These are phyloP conservation scores for Solen grandis DNA, from an alignment of 1,140 invertebrate genomes.

Conservation along the genomic window DNA sequence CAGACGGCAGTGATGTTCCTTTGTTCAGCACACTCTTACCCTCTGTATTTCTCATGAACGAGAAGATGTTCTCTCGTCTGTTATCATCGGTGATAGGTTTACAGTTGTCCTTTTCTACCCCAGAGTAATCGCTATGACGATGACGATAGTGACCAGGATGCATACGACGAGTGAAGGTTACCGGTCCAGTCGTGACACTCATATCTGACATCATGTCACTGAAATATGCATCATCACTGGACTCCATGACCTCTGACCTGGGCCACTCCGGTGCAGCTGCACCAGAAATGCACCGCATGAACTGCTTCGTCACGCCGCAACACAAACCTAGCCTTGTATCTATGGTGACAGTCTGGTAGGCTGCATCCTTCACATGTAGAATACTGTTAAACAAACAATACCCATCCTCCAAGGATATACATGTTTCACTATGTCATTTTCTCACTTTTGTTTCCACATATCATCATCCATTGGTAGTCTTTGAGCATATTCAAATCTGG, in stretches of 20 bases:
- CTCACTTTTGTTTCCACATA: too few relatives aligned
- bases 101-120: constrained; percentile 23
- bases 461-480: too few relatives aligned
- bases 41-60: constrained; percentile 20
- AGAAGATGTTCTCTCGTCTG: constrained; percentile 32
- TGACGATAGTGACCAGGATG: constrained; percentile 18
- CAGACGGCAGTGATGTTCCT: constrained; percentile 47
- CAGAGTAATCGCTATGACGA: not conserved
- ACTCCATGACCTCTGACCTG: constrained; percentile 25
- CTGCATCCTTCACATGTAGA: too few relatives aligned
- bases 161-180: not conserved
- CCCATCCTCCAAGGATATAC: too few relatives aligned
- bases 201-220: constrained; percentile 45
- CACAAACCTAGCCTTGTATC: too few relatives aligned
- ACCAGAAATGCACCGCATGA: too few relatives aligned
- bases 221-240: constrained; percentile 49
- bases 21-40: constrained; percentile 42
- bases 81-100: constrained; percentile 33
- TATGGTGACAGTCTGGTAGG: too few relatives aligned
- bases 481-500: too few relatives aligned
- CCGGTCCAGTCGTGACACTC: constrained; percentile 24
- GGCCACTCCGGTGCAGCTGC: too few relatives aligned
- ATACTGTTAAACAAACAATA: too few relatives aligned
- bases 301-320: too few relatives aligned
- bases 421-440: too few relatives aligned